Evolutionary conservation across 1,140 invertebrate species (phyloP), one percentile per base, ranked within the genome.

Genomic region (Trichoplusia ni): DNA sequence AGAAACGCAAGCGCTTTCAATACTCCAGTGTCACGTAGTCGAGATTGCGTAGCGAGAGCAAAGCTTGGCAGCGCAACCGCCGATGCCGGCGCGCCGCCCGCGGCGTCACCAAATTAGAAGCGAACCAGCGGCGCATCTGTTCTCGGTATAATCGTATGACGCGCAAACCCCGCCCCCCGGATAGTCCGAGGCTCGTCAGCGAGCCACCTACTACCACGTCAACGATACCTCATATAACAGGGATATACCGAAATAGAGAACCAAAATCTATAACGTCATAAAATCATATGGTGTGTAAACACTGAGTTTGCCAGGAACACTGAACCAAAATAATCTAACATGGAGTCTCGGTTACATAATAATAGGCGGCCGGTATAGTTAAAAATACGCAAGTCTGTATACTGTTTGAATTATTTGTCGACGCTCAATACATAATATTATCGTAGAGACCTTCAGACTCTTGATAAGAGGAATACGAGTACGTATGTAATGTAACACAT

Each of bases 101-200:
- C 54, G 58, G 71, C 85, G 86, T 89, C 86, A 89, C 86, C 82
- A 85, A 86, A 84, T 86, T 89, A 86, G 86, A 86, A 71, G 79
- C 80, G 81, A 82, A 77, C 25, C 53, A 51, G 56, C 49, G 51
- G 35, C 64, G 64, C 61, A 62, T 56, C 60, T 65, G 64, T 66
- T 68, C 47, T 38, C 58, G 44, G 59, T 64, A 73, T 69, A 76
- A 77, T 77, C 31, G 79, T 81, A 73, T 88, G 85, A 88, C 82
- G 84, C 75, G 70, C 64, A 64, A 46, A 71, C 85, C 79, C 81
- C 84, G 84, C 85, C 84, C 73, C 49, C 38, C 29, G 38, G 25
- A 46, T 61, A 61, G 56, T 31, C 67, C 58, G 21, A 63, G 21
- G 9, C 60, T 62, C 66, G 70, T 61, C 71, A 67, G 63, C 75